These are phyloP conservation scores for Drosophila pseudotalamancana DNA, from an alignment of 2,888 invertebrate genomes.

Conservation along the genomic window DNA sequence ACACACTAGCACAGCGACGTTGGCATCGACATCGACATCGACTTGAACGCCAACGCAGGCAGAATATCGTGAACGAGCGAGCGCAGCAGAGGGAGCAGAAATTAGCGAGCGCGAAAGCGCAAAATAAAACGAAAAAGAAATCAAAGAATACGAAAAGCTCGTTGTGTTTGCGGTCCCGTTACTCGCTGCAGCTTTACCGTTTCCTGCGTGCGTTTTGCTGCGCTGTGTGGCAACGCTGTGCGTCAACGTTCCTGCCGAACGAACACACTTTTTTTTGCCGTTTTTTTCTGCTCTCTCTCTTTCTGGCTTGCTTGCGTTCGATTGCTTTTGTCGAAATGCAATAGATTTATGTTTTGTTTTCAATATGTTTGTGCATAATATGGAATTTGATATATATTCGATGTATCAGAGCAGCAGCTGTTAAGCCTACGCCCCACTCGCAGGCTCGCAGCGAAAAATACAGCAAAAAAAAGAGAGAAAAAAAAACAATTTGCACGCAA, in stretches of 20 bases:
- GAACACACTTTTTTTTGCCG: constrained; percentile 7
- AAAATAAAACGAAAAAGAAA: constrained; percentile 5
- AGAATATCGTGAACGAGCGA: constrained; percentile 6
- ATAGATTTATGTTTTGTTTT: not conserved
- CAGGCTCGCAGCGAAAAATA: not conserved
- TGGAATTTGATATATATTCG: not conserved
- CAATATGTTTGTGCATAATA: not conserved
- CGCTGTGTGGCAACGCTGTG: constrained; percentile 46
- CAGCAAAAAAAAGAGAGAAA: not conserved
- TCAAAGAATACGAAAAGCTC: constrained; percentile 17
- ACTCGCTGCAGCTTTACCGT: constrained; percentile 33
- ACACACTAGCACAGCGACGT: constrained; percentile 5
- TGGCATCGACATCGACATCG: constrained; percentile 1
- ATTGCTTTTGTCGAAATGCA: not conserved
- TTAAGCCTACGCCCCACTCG: constrained; percentile 13
- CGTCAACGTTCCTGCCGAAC: not conserved
- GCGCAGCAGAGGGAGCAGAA: constrained; percentile 17
- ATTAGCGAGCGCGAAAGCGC: constrained; percentile 33
- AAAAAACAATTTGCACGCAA: not conserved
- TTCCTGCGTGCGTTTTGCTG: constrained; percentile 5
- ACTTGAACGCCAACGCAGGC: constrained; percentile 8
- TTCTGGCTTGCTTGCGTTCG: not conserved
- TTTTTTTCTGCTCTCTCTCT: not conserved
- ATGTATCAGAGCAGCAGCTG: constrained; percentile 1
- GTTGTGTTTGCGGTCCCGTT: constrained; percentile 28